phyloP scores from a whole-genome alignment of 2,797 vertebrate species.

The Fringilla coelebs region DNA sequence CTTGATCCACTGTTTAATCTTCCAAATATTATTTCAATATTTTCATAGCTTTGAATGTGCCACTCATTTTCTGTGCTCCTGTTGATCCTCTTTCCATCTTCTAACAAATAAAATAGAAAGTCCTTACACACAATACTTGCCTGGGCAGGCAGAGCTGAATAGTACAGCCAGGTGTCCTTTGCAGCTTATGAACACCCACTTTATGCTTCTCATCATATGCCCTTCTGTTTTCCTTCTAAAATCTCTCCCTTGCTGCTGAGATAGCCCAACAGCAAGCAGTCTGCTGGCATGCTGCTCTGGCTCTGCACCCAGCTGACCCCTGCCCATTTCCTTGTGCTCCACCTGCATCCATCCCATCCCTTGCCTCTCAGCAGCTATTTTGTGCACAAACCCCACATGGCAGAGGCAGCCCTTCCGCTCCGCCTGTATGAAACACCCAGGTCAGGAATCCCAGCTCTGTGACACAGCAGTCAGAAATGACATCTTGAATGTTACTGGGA shows the following conservation, averaged over 20 bases:
- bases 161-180: background rate
- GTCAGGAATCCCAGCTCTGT: background rate
- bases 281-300: rapidly evolving
- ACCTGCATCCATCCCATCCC: background rate
- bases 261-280: background rate
- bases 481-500: background rate
- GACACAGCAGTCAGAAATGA: background rate
- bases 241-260: background rate
- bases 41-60: background rate
- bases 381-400: background rate
- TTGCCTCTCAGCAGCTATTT: background rate
- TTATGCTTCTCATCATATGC: background rate
- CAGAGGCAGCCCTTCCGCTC: background rate
- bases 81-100: background rate
- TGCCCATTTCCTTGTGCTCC: background rate
- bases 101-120: background rate
- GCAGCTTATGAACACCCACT: background rate
- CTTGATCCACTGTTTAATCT: background rate
- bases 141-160: background rate
- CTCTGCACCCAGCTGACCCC: background rate
- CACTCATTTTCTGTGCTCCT: background rate
- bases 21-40: background rate
- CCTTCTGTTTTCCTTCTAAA: background rate
- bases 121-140: background rate
- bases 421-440: background rate